Evolutionary conservation across 2,113 vertebrate species (phyloP), one percentile per base, ranked within the genome.

Genomic region (Hucho hucho): DNA sequence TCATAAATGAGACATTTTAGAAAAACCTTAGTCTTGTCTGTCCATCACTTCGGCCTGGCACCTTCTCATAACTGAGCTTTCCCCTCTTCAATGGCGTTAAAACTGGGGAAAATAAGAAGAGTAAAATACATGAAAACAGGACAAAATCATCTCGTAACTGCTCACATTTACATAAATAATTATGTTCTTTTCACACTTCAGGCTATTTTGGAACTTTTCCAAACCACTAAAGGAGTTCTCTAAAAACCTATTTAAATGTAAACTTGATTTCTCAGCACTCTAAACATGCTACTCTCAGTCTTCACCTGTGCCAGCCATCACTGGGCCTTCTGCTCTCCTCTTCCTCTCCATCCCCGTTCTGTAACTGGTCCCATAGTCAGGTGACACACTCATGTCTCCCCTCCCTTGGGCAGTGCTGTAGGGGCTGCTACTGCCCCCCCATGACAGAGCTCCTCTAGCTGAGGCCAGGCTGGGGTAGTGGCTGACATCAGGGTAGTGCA

Each of bases 41-140:
- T 79, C 96, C 97, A 70, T 98, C 96, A 69, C 67, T 90, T 87
- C 95, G 93, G 75, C 96, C 96, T 14, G 97, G 96, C 11, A 97
- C 92, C 86, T 83, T 95, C 92, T 98, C 97, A 72, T 93, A 97
- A 9, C 87, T 88, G 43, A 98, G 46, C 75, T 87, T 94, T 26
- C 79, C 90, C 82, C 87, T 97, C 89, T 97, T 98, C 73, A 77
- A 59, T 4, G 92, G 89, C 0, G 85, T 79, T 84, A 79, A 37
- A 61, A 25, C 92, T 92, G 83, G 3, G 1, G 16, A 22, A 78
- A 79, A 64, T 75, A 1, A 75, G 70, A 84, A 16, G 68, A 46
- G 46, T 46, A 47, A 61, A 49, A 7, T 5, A 69, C 69, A 64
- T 14, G 59, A 37, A 64, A 47, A 28, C 53, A n/a, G n/a, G 61